Conservation (phyloP, 2,797 vertebrate species). For the Eospalax fontanierii region DNA sequence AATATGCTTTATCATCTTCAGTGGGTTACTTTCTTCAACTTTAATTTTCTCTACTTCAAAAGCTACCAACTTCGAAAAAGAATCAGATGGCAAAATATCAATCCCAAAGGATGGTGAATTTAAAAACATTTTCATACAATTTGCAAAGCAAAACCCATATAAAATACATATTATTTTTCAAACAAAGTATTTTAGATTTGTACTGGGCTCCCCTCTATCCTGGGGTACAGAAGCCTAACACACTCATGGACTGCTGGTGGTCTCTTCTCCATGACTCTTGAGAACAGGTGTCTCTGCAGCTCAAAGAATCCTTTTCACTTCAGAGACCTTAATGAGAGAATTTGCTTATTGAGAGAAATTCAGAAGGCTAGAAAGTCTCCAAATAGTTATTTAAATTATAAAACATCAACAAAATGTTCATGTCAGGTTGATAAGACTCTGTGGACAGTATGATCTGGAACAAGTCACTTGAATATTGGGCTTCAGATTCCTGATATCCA, state of each 20-base stretch:
- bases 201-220: constrained; percentile 39
- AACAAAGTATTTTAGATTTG: constrained; percentile 64
- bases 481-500: constrained; percentile 46
- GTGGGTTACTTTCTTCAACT: constrained; percentile 93
- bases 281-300: constrained; percentile 37
- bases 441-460: not conserved
- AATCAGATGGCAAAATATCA: constrained; percentile 62
- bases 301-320: not conserved
- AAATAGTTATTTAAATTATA: constrained; percentile 63
- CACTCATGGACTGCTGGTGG: constrained; percentile 3
- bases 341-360: constrained; percentile 55
- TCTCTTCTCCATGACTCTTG: constrained; percentile 14
- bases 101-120: constrained; percentile 32
- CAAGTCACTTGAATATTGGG: constrained; percentile 2
- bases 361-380: constrained; percentile 29
- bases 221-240: not conserved
- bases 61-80: constrained; percentile 94
- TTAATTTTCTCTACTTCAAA: constrained; percentile 96
- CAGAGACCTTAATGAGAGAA: not conserved
- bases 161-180: constrained; percentile 68
- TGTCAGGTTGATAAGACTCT: not conserved
- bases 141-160: constrained; percentile 63
- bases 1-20: constrained; percentile 95
- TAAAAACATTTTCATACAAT: constrained; percentile 68
- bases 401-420: constrained; percentile 54